Evolutionary conservation across 2,113 vertebrate species (phyloP), one percentile per base, ranked within the genome.

Genomic region (Pholis gunnellus): DNA sequence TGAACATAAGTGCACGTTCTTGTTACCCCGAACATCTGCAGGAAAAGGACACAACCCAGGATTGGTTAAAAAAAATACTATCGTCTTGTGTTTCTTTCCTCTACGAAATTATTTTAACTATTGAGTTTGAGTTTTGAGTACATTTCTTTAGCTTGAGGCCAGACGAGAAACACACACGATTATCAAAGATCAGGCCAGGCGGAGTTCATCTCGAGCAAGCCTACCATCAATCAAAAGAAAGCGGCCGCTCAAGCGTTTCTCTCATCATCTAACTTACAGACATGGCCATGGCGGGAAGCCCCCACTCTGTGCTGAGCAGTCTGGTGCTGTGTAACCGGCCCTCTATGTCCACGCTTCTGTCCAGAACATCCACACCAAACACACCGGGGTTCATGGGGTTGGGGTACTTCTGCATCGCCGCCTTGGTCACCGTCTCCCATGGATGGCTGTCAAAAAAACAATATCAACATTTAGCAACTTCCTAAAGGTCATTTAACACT

Each of bases 381-480:
- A 99, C 98, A 0, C 93, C 95, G 0, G 98, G 96, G 90, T 99
- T 99, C 98, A 99, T 99, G 5, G 98, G 98, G 64, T 99, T 99
- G 1, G 98, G 98, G 84, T 99, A 99, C 42, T 99, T 99, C 94
- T 97, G 96, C 98, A 99, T 99, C 0, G 98, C 98, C 1, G 98
- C 98, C 1, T 97, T 98, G 0, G 96, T 99, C 48, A 99, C 98
- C 0, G 95, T 99, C 87, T 99, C 98, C 98, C 98, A 99, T 0
- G 98, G 98, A 81, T 99, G 98, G 75, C 98, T 99, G 89, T 87
- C 29, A 34, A 63, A 59, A 59, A 74, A 64, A 2, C 2, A 13
- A 67, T 13, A 59, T 22, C 2, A 42, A 34, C 0, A 0, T 75
- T 70, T 9, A 60, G 5, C 0, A 29, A 27, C 4, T 59, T 60